These are phyloP conservation scores for Linyphia triangularis DNA, from an alignment of 2,888 invertebrate species.

Conservation along the genomic window DNA sequence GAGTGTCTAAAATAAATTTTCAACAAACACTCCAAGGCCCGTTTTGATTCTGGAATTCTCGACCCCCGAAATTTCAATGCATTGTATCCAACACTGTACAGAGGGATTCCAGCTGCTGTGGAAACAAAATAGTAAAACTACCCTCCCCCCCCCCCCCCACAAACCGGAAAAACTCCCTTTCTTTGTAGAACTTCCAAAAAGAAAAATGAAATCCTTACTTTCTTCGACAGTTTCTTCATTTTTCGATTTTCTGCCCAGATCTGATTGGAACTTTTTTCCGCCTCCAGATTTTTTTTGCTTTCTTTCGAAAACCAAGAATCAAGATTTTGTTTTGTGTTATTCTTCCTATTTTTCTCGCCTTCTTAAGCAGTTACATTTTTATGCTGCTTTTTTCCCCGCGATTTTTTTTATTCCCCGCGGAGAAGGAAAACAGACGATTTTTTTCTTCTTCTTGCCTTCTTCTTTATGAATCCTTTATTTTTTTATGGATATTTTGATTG, in stretches of 20 bases:
- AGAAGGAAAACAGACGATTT: no score
- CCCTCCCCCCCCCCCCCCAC: no score
- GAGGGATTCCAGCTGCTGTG: conserved; percentile 28
- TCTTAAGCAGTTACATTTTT: neutral
- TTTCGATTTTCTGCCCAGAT: neutral
- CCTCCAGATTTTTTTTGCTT: neutral
- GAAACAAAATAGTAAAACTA: neutral
- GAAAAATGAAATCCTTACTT: neutral
- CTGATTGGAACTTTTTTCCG: neutral
- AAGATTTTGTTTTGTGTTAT: neutral
- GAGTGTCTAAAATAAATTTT: no score
- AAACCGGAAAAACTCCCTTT: neutral
- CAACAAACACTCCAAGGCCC: neutral
- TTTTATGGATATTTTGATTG: no score
- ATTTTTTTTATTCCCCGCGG: neutral
- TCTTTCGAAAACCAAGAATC: neutral
- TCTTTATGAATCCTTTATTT: no score
- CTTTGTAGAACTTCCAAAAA: neutral
- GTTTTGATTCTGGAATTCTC: conserved; percentile 8
- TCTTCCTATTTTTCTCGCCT: neutral
- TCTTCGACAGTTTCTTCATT: conserved; percentile 4
- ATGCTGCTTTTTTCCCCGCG: neutral
- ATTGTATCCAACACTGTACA: conserved; percentile 19
- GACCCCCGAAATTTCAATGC: conserved; percentile 1
- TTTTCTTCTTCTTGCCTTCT: no score